Base-by-base conservation (phyloP, 1,140 invertebrate species). In the Onthophagus taurus region DNA sequence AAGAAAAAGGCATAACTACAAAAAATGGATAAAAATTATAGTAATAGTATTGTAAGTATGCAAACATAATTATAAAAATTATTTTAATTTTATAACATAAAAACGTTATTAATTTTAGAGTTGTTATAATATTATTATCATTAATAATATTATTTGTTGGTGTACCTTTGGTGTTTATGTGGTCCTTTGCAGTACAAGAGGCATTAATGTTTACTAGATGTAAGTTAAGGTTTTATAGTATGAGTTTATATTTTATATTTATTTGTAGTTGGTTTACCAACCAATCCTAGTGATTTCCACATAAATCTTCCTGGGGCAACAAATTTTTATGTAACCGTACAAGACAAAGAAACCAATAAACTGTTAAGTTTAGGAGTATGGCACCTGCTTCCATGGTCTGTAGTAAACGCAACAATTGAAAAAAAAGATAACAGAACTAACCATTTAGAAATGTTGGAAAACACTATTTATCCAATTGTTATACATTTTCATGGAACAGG, bases 401-500 rank as follows among this genome's bases (percentile, higher is more conserved):
- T 56, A 16, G 48, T 52, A 4, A 48, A 50, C 14, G 23, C 6
- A 7, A 17, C 13, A 4, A 29, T n/a, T 11, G 34, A 26, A 11
- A 11, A 13, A 21, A 14, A 24, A 18, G 23, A 37, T n/a, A 48
- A 47, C 24, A 31, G 36, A 7, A 47, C 26, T 3, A 29, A 37
- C 17, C 36, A 31, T 29, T 19, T 52, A 36, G 49, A 50, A 19
- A 14, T 39, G 9, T 30, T 50, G 14, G 44, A 42, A 7, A 43
- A 49, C 17, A 37, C 19, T 13, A 24, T 23, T 12, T 47, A 44
- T 44, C 36, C 34, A 18, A 45, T 60, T 7, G 16, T 61, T 1
- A 29, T 62, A 8, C 53, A 62, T 39, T 50, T 59, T 33, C 60
- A 62, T 43, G 60, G 60, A 20, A 58, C 57, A 11, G 49, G 47